Evolutionary conservation across 2,113 vertebrate species (phyloP).

Genomic region (Zootoca vivipara): DNA sequence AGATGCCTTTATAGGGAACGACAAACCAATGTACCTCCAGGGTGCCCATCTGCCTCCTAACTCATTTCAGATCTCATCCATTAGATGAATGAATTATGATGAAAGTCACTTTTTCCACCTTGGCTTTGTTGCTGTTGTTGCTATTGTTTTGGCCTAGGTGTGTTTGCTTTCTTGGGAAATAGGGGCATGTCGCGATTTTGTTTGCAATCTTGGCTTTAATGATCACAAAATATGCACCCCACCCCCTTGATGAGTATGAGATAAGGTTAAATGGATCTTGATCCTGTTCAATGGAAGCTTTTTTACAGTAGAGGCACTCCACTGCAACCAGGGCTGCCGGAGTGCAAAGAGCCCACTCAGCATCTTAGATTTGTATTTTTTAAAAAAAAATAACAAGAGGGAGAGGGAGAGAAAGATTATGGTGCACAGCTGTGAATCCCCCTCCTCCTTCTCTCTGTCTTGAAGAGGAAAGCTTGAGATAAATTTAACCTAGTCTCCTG

Average conservation of each 20-base stretch:
- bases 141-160: neutral
- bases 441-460: neutral
- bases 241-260: neutral
- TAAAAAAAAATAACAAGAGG: neutral
- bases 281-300: neutral
- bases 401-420: neutral
- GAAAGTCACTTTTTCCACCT: slow-evolving; percentile 22
- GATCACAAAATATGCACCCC: neutral
- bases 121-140: neutral
- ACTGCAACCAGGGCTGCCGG: neutral
- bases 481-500: neutral
- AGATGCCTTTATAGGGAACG: slow-evolving; percentile 52
- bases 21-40: slow-evolving; percentile 54
- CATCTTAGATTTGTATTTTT: neutral
- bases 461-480: slow-evolving; percentile 10
- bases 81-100: slow-evolving; percentile 5
- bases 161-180: neutral
- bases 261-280: neutral
- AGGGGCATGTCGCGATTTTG: fast-evolving
- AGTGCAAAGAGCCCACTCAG: neutral
- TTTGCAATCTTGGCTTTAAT: neutral
- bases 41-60: slow-evolving; percentile 66
- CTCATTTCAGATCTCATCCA: slow-evolving; percentile 32
- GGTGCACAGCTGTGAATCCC: neutral
- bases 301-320: fast-evolving